Conservation (phyloP, 2,113 vertebrate genomes). For the Genyomyrus donnyi region DNA sequence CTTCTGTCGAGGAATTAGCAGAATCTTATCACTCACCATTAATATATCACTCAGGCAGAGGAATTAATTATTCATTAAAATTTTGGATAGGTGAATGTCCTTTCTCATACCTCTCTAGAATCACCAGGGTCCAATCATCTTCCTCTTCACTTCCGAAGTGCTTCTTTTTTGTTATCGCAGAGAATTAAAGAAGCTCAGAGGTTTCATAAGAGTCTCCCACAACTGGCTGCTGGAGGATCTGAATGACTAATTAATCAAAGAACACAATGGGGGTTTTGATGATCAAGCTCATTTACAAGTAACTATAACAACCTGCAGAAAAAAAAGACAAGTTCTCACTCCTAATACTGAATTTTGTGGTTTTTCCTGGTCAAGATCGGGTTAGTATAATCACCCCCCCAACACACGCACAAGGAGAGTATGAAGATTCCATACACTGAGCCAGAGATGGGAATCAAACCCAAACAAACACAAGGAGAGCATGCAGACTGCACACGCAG, state of each 20-base stretch:
- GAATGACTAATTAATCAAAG: conserved; percentile 15
- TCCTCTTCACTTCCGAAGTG: neutral
- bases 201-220: neutral
- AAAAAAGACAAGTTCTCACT: neutral
- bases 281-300: conserved; percentile 10
- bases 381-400: neutral
- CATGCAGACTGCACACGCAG: too few species aligned
- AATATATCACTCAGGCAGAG: conserved; percentile 47
- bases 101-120: neutral
- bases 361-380: neutral
- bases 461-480: neutral
- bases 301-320: neutral
- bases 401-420: neutral
- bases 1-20: conserved; percentile 36
- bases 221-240: neutral
- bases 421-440: neutral
- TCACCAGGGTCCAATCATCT: neutral
- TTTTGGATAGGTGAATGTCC: conserved; percentile 29
- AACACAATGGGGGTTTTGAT: neutral
- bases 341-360: neutral
- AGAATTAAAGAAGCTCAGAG: neutral
- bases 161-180: neutral
- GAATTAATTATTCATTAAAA: conserved; percentile 45
- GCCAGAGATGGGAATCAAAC: neutral
- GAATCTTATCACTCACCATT: conserved; percentile 49